These are phyloP conservation scores for Drosophila ochracea DNA, from an alignment of 2,888 invertebrate species.

Conservation along the genomic window DNA sequence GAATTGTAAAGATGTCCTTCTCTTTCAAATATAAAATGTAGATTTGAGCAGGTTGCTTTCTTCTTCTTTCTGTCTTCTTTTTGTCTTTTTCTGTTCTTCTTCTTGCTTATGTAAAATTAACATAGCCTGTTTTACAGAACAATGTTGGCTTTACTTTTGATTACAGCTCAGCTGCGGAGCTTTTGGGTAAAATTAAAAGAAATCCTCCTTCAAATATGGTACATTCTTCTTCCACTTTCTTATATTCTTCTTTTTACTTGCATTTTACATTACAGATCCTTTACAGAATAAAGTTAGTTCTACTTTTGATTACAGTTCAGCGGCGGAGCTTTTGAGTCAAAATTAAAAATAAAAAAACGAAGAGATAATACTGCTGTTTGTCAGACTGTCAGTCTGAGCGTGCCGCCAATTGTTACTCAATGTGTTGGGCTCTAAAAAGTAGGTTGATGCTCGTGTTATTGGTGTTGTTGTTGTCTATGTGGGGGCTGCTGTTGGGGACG, in stretches of 20 bases:
- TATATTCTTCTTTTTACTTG: not conserved
- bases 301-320: not conserved
- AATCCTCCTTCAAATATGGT: no score
- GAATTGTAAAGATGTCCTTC: not conserved
- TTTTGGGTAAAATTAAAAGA: not conserved
- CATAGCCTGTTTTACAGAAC: not conserved
- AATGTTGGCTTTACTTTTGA: not conserved
- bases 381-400: slow-evolving; percentile 17
- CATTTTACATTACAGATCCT: not conserved
- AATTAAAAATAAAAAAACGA: not conserved
- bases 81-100: not conserved
- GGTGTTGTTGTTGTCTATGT: slow-evolving; percentile 41
- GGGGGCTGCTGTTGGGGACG: slow-evolving; percentile 41
- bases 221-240: no score
- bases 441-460: slow-evolving; percentile 58
- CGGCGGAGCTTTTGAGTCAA: not conserved
- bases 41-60: not conserved
- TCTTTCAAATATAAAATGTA: not conserved
- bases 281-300: not conserved
- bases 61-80: not conserved
- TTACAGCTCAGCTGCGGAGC: not conserved
- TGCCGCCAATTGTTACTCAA: slow-evolving; percentile 71
- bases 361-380: slow-evolving; percentile 5
- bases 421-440: slow-evolving; percentile 68
- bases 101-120: not conserved